These are phyloP conservation scores for Tricholaema leucomelas DNA, from an alignment of 2,113 vertebrate genomes.

Conservation along the genomic window DNA sequence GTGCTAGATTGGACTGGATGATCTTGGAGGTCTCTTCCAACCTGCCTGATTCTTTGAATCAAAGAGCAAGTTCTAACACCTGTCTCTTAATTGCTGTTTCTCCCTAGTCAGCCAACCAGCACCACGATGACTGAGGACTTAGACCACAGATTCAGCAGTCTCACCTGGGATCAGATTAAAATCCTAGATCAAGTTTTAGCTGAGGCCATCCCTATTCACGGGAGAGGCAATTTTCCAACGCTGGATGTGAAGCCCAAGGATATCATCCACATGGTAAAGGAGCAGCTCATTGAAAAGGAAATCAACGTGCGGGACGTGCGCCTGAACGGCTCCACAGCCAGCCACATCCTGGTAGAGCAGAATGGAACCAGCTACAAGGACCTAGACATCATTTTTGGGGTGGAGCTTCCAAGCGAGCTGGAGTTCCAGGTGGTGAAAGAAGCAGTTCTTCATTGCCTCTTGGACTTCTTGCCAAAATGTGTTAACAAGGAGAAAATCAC, in stretches of 20 bases:
- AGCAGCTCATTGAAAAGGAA: slow-evolving; percentile 84
- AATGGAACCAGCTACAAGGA: slow-evolving; percentile 94
- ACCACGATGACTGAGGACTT: slow-evolving; percentile 85
- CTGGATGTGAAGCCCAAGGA: slow-evolving; percentile 92
- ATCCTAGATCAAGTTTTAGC: slow-evolving; percentile 87
- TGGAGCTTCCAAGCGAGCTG: slow-evolving; percentile 87
- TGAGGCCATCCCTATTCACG: slow-evolving; percentile 92
- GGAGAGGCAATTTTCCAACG: slow-evolving; percentile 94
- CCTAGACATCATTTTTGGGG: slow-evolving; percentile 94
- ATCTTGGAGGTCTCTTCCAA: no score
- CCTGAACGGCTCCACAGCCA: slow-evolving; percentile 94
- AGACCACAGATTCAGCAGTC: slow-evolving; percentile 88
- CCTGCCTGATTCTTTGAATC: no score
- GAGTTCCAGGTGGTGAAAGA: slow-evolving; percentile 95
- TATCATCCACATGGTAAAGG: slow-evolving; percentile 88
- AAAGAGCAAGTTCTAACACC: neutral
- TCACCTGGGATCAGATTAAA: slow-evolving; percentile 89
- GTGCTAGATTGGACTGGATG: no score
- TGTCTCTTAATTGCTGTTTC: slow-evolving; percentile 31
- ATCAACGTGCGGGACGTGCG: slow-evolving; percentile 89
- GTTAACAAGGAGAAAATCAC: slow-evolving; percentile 96
- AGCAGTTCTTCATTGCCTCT: slow-evolving; percentile 86
- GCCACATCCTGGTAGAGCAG: slow-evolving; percentile 89
- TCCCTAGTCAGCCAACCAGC: slow-evolving; percentile 51
- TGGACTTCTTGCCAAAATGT: slow-evolving; percentile 89